Percentiles rank a stretch among this genome's conserved stretches.
These are phyloP conservation scores for Furcifer pardalis DNA, from an alignment of 2,797 vertebrate species.

Conservation along the genomic window DNA sequence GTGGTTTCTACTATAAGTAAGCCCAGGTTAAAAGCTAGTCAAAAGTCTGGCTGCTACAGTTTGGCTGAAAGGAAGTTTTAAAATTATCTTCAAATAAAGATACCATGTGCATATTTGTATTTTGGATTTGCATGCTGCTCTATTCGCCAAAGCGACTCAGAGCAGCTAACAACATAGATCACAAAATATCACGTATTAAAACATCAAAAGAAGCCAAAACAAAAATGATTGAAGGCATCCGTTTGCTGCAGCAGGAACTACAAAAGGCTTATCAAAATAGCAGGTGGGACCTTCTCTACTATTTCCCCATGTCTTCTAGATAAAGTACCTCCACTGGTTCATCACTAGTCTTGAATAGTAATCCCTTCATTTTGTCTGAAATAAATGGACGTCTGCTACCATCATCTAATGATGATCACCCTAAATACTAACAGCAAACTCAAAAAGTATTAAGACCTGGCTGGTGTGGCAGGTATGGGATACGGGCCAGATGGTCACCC, in stretches of 20 bases:
- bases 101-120: too few species aligned
- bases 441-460: too few species aligned
- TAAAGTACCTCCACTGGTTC: not conserved
- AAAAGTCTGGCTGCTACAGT: not conserved
- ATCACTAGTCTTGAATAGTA: not conserved
- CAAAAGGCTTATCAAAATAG: not conserved
- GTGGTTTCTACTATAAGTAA: too few species aligned
- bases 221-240: not conserved
- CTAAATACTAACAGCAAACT: not conserved
- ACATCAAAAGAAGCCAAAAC: too few species aligned
- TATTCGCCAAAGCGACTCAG: too few species aligned
- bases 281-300: not conserved
- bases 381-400: not conserved
- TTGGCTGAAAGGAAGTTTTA: not conserved
- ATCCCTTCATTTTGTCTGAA: not conserved
- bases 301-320: too few species aligned
- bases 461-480: too few species aligned
- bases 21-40: too few species aligned
- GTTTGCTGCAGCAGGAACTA: not conserved
- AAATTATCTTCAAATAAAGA: not conserved
- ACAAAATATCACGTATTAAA: too few species aligned
- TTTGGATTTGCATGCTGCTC: too few species aligned
- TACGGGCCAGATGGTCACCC: too few species aligned
- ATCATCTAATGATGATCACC: not conserved
- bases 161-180: too few species aligned